Percentiles rank a stretch among this genome's conserved stretches.
These are phyloP conservation scores for Teleopsis dalmanni DNA, from an alignment of 1,140 invertebrate species.

Conservation along the genomic window DNA sequence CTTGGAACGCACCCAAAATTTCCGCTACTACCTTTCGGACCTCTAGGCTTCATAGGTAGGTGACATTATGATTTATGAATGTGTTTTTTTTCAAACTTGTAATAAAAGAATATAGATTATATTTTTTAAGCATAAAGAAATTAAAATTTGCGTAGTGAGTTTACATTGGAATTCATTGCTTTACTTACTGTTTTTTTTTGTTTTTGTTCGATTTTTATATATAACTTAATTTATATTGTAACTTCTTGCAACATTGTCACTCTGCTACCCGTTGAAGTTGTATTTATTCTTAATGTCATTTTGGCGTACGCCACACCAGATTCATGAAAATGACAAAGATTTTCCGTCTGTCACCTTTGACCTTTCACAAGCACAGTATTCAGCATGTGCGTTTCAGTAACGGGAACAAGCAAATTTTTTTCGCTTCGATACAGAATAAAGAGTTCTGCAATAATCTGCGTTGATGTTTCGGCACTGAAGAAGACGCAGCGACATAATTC, in stretches of 20 bases:
- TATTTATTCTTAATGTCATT: neutral
- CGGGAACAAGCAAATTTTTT: too few relatives aligned
- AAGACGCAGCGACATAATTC: slow-evolving; percentile 30
- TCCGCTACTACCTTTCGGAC: slow-evolving; percentile 68
- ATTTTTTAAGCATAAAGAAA: too few relatives aligned
- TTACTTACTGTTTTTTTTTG: too few relatives aligned
- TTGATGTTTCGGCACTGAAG: neutral
- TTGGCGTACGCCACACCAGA: neutral
- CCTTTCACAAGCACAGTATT: slow-evolving; percentile 8
- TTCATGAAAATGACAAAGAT: slow-evolving; percentile 32
- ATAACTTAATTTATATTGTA: too few relatives aligned
- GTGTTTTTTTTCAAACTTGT: too few relatives aligned
- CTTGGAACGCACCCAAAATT: slow-evolving; percentile 42
- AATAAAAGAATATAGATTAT: too few relatives aligned
- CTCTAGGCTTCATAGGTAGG: slow-evolving; percentile 58
- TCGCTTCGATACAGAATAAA: too few relatives aligned
- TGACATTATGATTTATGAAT: slow-evolving; percentile 11
- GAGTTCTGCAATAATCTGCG: neutral
- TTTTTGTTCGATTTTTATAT: too few relatives aligned
- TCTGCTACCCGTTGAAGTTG: too few relatives aligned
- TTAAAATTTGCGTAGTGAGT: too few relatives aligned
- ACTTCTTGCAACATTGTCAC: too few relatives aligned
- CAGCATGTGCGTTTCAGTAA: neutral
- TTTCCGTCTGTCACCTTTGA: slow-evolving; percentile 43
- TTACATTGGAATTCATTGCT: too few relatives aligned